phyloP scores from a whole-genome alignment of 1,140 invertebrate genomes.

The Ips nitidus region DNA sequence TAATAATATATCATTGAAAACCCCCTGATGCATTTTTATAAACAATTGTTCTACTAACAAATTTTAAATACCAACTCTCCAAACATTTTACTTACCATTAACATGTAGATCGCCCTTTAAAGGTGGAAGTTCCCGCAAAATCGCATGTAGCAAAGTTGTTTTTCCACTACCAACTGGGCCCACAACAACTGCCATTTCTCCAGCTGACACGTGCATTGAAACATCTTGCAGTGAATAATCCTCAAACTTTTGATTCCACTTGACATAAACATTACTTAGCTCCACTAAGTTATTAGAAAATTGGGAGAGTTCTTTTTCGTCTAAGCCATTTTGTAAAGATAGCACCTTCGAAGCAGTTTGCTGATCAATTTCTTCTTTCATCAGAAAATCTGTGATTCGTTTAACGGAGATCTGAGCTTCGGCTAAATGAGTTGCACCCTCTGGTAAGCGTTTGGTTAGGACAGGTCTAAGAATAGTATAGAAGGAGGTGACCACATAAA shows the following conservation, averaged over 20 bases:
- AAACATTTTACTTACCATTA: constrained; percentile 46
- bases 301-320: neutral
- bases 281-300: constrained; percentile 6
- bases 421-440: constrained; percentile 59
- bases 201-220: constrained; percentile 55
- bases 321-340: neutral
- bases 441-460: constrained; percentile 72
- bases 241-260: constrained; percentile 57
- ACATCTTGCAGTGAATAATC: constrained; percentile 60
- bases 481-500: constrained; percentile 71
- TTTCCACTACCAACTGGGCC: constrained; percentile 75
- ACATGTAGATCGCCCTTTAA: constrained; percentile 42
- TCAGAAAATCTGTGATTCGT: constrained; percentile 64
- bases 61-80: too few species aligned
- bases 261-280: constrained; percentile 59
- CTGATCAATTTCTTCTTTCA: constrained; percentile 35
- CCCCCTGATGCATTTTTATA: too few species aligned
- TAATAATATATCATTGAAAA: too few species aligned
- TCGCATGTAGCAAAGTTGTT: constrained; percentile 77
- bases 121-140: constrained; percentile 77
- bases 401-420: constrained; percentile 68
- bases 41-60: too few species aligned
- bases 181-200: constrained; percentile 66
- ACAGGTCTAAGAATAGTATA: constrained; percentile 70
- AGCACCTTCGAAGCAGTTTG: neutral